Evolutionary conservation across 2,888 invertebrate genomes (phyloP), one percentile per base, ranked within the genome.

Genomic region (Melipona bicolor): DNA sequence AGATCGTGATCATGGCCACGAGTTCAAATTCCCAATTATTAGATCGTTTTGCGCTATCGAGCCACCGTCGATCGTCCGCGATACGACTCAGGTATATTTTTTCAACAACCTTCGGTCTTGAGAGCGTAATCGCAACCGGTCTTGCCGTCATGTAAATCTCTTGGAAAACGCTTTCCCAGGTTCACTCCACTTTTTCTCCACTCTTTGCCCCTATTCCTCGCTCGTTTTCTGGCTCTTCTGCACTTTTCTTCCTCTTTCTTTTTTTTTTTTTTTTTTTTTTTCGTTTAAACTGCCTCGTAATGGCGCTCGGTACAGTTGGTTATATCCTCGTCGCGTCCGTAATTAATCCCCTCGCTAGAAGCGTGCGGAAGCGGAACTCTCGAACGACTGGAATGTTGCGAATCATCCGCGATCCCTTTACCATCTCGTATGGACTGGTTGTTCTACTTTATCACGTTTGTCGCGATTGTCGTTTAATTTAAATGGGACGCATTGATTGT

Each of bases 71-170:
- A 27, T 27, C 27, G 32, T 43, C 43, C 43, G 43, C 43, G 24
- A 15, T 36, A n/a, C 62, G 69, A 56, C 56, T 4, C 70, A 0
- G 52, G 50, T 54, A 73, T 70, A 43, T 43, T 43, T 82, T 80
- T 70, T 81, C 52, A 74, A 21, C 43, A 3, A 6, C 43, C 15
- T 56, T 69, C 19, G 13, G 81, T 36, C 69, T 68, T 74, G 36
- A 75, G 76, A 54, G 62, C 49, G 56, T 5, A 75, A 43, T 75
- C 24, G 67, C 67, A 68, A 43, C 43, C 61, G 79, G 50, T 19
- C 59, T 24, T 36, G 49, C 52, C 71, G 62, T 62, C 79, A n/a
- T 79, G 80, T 79, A 80, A 81, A 81, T 81, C 81, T 80, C 80
- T 50, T 61, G 68, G 62, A 79, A 50, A 81, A 80, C 50, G 64